These are phyloP conservation scores for Eledona agricola DNA, from an alignment of 2,888 invertebrate genomes.

Conservation along the genomic window DNA sequence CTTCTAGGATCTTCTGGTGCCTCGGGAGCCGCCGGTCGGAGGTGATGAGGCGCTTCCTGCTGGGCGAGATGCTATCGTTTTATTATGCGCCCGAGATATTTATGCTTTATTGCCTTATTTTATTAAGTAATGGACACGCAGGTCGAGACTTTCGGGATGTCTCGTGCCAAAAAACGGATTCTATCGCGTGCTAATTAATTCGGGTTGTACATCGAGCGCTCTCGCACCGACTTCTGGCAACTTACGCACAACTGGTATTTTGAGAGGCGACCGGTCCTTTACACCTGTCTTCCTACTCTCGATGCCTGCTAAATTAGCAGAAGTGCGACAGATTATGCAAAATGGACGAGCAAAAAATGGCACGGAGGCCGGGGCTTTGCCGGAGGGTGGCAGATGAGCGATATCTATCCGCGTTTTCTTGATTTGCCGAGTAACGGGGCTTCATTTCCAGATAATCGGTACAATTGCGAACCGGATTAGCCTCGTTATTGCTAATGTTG, in stretches of 20 bases:
- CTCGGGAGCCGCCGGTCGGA: conserved; percentile 48
- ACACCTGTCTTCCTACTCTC: conserved; percentile 26
- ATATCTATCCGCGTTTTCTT: too few relatives aligned
- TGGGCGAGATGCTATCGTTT: conserved; percentile 50
- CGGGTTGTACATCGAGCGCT: conserved; percentile 15
- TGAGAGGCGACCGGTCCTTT: conserved; percentile 16
- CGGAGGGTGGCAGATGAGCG: too few relatives aligned
- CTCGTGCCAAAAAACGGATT: conserved; percentile 2
- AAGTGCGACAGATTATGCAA: conserved; percentile 26
- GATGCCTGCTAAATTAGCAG: conserved; percentile 14
- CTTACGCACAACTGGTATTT: conserved; percentile 19
- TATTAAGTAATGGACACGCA: conserved; percentile 32
- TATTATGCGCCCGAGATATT: conserved; percentile 27
- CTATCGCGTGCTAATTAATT: conserved; percentile 17
- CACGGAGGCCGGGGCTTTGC: conserved; percentile 7
- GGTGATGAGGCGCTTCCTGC: conserved; percentile 51
- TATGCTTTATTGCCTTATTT: conserved; percentile 32
- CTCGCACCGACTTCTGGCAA: conserved; percentile 13
- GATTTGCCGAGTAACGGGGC: too few relatives aligned
- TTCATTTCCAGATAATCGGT: too few relatives aligned
- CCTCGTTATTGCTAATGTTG: too few relatives aligned
- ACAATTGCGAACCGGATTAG: too few relatives aligned
- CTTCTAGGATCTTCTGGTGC: too few relatives aligned
- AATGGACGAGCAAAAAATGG: conserved; percentile 4
- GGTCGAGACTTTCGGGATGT: conserved; percentile 14